Percentiles rank a stretch among this genome's conserved stretches.
These are phyloP conservation scores for Dasysyrphus tricinctus DNA, from an alignment of 2,888 invertebrate genomes.

Conservation along the genomic window DNA sequence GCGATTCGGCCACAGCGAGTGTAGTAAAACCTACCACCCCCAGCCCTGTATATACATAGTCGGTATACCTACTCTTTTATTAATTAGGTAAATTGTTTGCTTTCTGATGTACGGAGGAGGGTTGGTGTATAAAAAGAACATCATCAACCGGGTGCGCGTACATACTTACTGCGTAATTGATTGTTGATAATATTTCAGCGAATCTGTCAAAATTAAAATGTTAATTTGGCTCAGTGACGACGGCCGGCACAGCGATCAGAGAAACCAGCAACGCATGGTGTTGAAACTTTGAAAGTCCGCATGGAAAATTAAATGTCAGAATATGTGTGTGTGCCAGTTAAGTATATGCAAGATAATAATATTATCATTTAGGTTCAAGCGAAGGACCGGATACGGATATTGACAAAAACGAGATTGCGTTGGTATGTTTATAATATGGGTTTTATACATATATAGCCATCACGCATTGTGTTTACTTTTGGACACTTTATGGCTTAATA, in stretches of 20 bases:
- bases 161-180: conserved; percentile 69
- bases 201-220: conserved; percentile 72
- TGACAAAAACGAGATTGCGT: conserved; percentile 28
- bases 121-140: conserved; percentile 34
- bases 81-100: conserved; percentile 73
- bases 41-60: neutral
- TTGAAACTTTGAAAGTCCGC: conserved; percentile 40
- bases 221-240: conserved; percentile 52
- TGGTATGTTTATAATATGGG: conserved; percentile 19
- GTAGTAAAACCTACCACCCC: neutral
- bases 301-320: conserved; percentile 34
- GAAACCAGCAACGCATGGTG: neutral
- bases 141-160: conserved; percentile 54
- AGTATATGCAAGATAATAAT: conserved; percentile 26
- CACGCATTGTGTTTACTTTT: conserved; percentile 26
- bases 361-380: neutral
- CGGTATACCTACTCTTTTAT: conserved; percentile 44
- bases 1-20: neutral
- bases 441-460: conserved; percentile 2
- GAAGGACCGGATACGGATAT: conserved; percentile 5
- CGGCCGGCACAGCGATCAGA: neutral
- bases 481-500: conserved; percentile 29
- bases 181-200: conserved; percentile 73
- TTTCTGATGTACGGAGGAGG: conserved; percentile 25
- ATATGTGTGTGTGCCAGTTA: conserved; percentile 5